Conservation (phyloP, 2,797 vertebrate genomes). For the Vireo griseus region DNA sequence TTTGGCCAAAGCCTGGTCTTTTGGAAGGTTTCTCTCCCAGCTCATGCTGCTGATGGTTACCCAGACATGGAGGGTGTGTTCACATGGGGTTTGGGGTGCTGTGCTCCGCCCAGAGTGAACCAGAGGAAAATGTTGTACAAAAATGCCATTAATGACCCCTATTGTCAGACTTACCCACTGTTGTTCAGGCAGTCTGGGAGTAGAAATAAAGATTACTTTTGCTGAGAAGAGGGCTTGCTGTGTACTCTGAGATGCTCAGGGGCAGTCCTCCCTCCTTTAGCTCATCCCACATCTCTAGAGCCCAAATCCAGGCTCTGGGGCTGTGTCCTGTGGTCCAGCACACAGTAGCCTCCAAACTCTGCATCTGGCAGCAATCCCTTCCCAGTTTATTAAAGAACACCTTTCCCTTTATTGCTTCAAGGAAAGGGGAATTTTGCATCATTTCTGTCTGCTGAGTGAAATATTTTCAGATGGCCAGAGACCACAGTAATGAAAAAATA, state of each 20-base stretch:
- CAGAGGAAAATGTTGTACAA: too few species aligned
- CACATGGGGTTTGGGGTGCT: accelerated
- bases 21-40: neutral
- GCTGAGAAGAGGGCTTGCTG: neutral
- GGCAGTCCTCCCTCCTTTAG: neutral
- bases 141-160: accelerated
- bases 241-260: neutral
- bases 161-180: neutral
- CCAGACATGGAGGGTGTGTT: accelerated
- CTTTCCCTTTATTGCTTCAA: conserved; percentile 6
- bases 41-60: accelerated
- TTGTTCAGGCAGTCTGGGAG: neutral
- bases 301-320: neutral
- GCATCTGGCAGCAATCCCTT: neutral
- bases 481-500: neutral
- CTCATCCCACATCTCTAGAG: neutral
- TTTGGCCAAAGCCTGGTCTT: neutral
- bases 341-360: neutral
- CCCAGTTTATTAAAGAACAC: neutral
- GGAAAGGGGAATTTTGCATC: conserved; percentile 11
- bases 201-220: neutral
- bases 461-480: conserved; percentile 17
- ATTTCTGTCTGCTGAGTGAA: neutral
- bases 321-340: neutral
- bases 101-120: neutral